A percentile compares a stretch with the other conserved stretches of the same genome.
phyloP scores from a whole-genome alignment of 2,888 invertebrate species.

The Scaptomyza caliginosa region DNA sequence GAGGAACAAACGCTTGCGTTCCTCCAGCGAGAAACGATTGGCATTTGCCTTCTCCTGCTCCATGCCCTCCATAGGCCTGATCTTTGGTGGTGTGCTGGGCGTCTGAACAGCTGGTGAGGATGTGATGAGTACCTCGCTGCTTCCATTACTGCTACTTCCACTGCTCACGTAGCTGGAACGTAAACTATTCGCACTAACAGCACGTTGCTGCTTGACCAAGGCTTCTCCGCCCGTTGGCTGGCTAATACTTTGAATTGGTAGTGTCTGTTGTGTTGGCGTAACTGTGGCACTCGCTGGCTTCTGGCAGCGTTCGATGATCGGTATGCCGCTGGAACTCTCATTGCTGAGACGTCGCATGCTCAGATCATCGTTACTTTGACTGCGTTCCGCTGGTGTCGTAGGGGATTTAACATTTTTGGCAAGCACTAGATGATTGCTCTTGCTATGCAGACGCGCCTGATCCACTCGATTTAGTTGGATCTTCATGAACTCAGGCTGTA shows the following conservation, averaged over 20 bases:
- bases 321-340: constrained; percentile 82
- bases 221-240: constrained; percentile 44
- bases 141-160: constrained; percentile 36
- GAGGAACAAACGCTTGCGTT: constrained; percentile 81
- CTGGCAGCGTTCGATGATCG: constrained; percentile 71
- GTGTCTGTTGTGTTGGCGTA: constrained; percentile 7
- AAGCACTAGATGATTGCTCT: constrained; percentile 87
- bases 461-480: constrained; percentile 90
- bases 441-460: constrained; percentile 85
- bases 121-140: constrained; percentile 45
- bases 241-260: constrained; percentile 45
- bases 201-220: constrained; percentile 64
- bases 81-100: constrained; percentile 51
- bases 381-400: constrained; percentile 52
- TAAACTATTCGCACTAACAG: constrained; percentile 59
- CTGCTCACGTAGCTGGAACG: constrained; percentile 55
- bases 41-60: constrained; percentile 8
- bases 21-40: constrained; percentile 75
- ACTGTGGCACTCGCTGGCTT: constrained; percentile 43
- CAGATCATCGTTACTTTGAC: constrained; percentile 77
- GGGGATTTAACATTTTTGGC: constrained; percentile 85
- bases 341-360: constrained; percentile 83
- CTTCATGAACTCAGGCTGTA: constrained; percentile 89
- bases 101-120: constrained; percentile 57
- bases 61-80: background rate